These are phyloP conservation scores for Temnothorax curvispinosus DNA, from an alignment of 1,140 invertebrate species.

Conservation along the genomic window DNA sequence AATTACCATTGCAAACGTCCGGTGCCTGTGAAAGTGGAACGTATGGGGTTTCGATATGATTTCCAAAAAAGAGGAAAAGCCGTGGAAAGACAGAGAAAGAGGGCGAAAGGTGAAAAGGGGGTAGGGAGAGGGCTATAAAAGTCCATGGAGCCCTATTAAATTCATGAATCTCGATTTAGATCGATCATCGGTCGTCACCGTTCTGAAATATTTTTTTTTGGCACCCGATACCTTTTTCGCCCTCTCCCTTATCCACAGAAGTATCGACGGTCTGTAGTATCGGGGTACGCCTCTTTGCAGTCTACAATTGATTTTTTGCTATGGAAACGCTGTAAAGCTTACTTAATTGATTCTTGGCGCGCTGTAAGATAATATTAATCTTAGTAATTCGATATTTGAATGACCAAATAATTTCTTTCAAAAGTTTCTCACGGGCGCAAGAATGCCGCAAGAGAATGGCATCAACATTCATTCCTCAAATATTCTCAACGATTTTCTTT, in stretches of 20 bases:
- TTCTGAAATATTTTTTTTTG: slow-evolving; percentile 59
- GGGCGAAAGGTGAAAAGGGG: slow-evolving; percentile 21
- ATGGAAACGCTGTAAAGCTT: neutral
- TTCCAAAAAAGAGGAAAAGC: slow-evolving; percentile 68
- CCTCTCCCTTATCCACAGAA: neutral
- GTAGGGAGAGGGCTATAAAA: slow-evolving; percentile 41
- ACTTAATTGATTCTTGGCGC: neutral
- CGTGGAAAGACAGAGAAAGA: slow-evolving; percentile 48
- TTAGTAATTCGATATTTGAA: neutral
- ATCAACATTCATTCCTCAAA: neutral
- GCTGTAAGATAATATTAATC: neutral
- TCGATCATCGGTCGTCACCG: slow-evolving; percentile 37
- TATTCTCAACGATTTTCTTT: neutral
- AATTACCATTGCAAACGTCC: slow-evolving; percentile 81
- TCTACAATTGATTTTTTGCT: neutral
- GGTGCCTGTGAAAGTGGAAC: slow-evolving; percentile 72
- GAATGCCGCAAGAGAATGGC: neutral
- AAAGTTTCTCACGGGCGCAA: neutral
- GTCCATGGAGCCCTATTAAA: slow-evolving; percentile 67
- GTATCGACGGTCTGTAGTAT: slow-evolving; percentile 18
- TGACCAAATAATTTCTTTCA: neutral
- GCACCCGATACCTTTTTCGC: slow-evolving; percentile 26
- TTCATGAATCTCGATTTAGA: slow-evolving; percentile 71
- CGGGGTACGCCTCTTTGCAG: slow-evolving; percentile 20
- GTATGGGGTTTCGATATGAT: slow-evolving; percentile 74